Evolutionary conservation across 2,113 vertebrate species (phyloP).

Genomic region (Eptesicus fuscus): DNA sequence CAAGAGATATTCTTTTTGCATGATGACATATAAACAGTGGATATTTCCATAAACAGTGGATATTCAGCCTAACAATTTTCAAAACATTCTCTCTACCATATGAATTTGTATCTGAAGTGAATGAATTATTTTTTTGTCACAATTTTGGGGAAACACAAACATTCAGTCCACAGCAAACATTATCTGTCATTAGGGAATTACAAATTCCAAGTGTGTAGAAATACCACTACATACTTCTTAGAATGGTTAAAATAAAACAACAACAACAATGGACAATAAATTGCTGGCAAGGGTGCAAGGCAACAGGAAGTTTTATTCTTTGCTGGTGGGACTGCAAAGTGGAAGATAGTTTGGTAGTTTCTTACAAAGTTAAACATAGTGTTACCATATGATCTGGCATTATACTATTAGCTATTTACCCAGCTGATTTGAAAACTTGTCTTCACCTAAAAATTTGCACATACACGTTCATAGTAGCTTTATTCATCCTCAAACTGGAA

Average conservation of each 20-base stretch:
- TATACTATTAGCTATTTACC: not conserved
- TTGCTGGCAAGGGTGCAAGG: not conserved
- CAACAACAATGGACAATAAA: not conserved
- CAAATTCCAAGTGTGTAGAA: not conserved
- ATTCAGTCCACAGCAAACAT: not conserved
- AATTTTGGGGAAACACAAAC: not conserved
- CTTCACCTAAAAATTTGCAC: not conserved
- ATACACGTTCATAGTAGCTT: not conserved
- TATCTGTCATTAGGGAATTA: not conserved
- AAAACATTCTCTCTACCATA: not conserved
- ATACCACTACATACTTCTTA: not conserved
- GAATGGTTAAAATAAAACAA: not conserved
- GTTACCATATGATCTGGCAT: not conserved
- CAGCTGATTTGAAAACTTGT: not conserved
- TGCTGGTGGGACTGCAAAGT: not conserved
- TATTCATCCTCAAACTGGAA: not conserved
- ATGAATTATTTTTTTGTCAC: not conserved
- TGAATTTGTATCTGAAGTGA: constrained; percentile 1
- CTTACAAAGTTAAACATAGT: not conserved
- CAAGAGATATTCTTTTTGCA: not conserved
- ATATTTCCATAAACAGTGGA: not conserved
- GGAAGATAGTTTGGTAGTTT: not conserved
- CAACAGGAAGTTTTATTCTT: not conserved
- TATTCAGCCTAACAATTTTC: not conserved
- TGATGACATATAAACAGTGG: not conserved